Evolutionary conservation across 2,113 vertebrate species (phyloP), one percentile per base, ranked within the genome.

Genomic region (Lepus timidus): DNA sequence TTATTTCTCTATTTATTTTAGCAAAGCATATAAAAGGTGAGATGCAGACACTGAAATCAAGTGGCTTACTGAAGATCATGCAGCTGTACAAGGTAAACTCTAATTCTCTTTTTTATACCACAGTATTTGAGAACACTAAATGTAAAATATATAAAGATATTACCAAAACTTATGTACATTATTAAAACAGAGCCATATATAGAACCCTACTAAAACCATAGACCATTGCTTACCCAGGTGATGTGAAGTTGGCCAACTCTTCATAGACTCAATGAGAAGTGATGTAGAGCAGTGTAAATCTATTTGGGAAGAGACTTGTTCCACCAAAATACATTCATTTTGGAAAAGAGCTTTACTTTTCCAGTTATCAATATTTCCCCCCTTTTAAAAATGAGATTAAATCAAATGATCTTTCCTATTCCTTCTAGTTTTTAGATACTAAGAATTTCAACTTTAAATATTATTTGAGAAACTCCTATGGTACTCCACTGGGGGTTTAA

Each of bases 1-100:
- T 91, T 82, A 70, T 62, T 85, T 73, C 58, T 89, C 83, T 51
- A 51, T 76, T 92, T 67, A 88, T 67, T 88, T 49, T 22, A 27
- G 39, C 87, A 49, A 55, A 73, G 20, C 27, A 64, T 91, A 88
- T 94, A 94, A 75, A 88, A 91, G 44, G 27, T 78, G 33, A 75
- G 14, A 23, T 74, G 13, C 10, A 2, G 36, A 89, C 12, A 79
- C 17, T 61, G 8, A 88, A 78, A 27, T 73, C 71, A 44, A 82
- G 33, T 85, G 39, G 8, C 9, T 89, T 49, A 33, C 20, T 62
- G 17, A 74, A 51, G n/a, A 86, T 20, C 36, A 64, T 29, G 68
- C 9, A 74, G 14, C 12, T 93, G 17, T 44, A 49, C 3, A 61
- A 12, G 16, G 2, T 85, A 93, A 49, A n/a, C 4, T 10, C 13